phyloP scores from a whole-genome alignment of 2,888 invertebrate genomes.

The Pyrrhia umbra region DNA sequence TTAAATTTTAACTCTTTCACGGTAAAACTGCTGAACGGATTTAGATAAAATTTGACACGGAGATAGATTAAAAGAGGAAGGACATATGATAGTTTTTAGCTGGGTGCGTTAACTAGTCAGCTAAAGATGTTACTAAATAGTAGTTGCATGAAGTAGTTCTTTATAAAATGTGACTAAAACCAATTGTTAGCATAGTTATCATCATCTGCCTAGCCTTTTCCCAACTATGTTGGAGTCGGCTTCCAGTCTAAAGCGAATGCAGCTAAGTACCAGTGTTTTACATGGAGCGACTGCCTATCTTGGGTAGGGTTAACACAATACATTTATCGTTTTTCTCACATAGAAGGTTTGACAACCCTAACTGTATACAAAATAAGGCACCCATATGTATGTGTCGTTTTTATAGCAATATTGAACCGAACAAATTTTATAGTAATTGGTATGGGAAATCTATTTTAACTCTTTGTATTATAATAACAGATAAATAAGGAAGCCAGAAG shows the following conservation, averaged over 20 bases:
- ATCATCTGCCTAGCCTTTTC: neutral
- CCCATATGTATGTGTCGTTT: conserved; percentile 9
- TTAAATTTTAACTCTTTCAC: too few relatives aligned
- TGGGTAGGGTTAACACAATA: too few relatives aligned
- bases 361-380: neutral
- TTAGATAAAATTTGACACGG: too few relatives aligned
- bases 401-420: conserved; percentile 12
- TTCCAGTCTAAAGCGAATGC: neutral
- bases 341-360: conserved; percentile 13
- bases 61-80: too few relatives aligned
- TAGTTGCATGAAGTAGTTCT: too few relatives aligned
- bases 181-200: neutral
- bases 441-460: neutral
- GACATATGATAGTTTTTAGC: too few relatives aligned
- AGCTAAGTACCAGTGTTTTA: neutral
- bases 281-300: neutral
- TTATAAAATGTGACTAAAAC: too few relatives aligned
- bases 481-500: conserved; percentile 26
- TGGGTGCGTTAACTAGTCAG: too few relatives aligned
- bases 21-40: too few relatives aligned
- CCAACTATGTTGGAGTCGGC: neutral
- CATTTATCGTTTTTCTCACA: too few relatives aligned
- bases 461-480: too few relatives aligned
- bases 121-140: too few relatives aligned
- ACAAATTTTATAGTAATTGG: conserved; percentile 47